Base-by-base conservation (phyloP, 2,113 vertebrate genomes). In the Rhizomys pruinosus region DNA sequence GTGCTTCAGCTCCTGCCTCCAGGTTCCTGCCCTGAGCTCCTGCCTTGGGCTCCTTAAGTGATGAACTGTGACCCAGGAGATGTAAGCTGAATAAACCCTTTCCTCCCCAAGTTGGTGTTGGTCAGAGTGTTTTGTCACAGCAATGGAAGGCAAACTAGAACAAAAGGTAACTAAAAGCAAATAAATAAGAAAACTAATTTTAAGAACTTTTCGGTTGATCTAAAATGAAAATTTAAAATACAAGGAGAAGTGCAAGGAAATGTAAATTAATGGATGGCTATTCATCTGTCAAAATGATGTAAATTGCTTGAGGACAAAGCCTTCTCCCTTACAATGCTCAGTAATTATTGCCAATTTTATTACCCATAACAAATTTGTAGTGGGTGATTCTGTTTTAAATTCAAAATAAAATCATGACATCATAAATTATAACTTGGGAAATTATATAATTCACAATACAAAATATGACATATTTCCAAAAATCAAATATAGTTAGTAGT, bases 401-500 rank as follows among this genome's bases (percentile, higher is more conserved):
- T 92, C 78, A 87, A 84, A 87, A 80, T 20, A 82, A 94, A n/a
- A n/a, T n/a, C n/a, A n/a, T n/a, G n/a, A 44, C 22, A 69, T 81
- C 52, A 64, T 61, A 17, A 93, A 66, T 61, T 84, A 63, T 71
- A 96, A 90, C 27, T 13, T 68, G 74, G 63, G 80, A 90, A 80
- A 59, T 78, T 84, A 59, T 7, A 59, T 42, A 76, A 87, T 64
- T n/a, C 34, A 66, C 0, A 89, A 7, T 4, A 72, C 55, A 94
- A 93, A 93, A 89, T 57, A 87, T 22, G 27, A 78, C 5, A 89
- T 57, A 57, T 86, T 93, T 37, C 47, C 37, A 90, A 92, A 89
- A 79, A 44, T 39, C 37, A 93, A 93, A 90, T 77, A 78, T 23
- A 90, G 74, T 76, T 87, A 76, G 63, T 17, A 68, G 63, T 77